phyloP scores from a whole-genome alignment of 2,797 vertebrate species.

The Mormyrops attenuatus region DNA sequence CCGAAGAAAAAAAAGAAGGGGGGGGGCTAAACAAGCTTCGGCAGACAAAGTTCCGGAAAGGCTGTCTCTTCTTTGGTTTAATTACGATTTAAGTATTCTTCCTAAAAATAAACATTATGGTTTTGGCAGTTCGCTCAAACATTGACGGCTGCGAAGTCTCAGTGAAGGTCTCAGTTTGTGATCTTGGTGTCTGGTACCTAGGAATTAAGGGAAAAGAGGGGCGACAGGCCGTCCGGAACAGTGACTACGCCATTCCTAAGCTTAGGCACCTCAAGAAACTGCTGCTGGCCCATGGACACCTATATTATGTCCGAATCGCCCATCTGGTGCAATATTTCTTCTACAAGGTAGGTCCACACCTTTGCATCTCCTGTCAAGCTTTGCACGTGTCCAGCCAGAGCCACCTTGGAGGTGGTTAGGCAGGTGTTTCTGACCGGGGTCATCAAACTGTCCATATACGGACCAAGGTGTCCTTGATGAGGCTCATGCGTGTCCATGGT shows the following conservation, averaged over 20 bases:
- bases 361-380: neutral
- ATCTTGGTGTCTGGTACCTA: conserved; percentile 33
- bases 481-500: neutral
- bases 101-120: too few species aligned
- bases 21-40: too few species aligned
- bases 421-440: neutral
- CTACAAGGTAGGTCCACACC: conserved; percentile 80
- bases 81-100: too few species aligned
- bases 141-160: too few species aligned
- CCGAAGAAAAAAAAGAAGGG: too few species aligned
- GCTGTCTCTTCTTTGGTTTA: too few species aligned
- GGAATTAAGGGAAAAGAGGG: conserved; percentile 98
- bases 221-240: conserved; percentile 94
- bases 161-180: neutral
- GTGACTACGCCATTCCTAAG: conserved; percentile 94
- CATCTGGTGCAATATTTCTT: conserved; percentile 99
- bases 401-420: neutral
- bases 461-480: neutral
- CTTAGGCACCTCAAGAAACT: conserved; percentile 93
- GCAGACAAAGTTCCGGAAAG: too few species aligned
- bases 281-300: conserved; percentile 88
- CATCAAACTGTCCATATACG: neutral
- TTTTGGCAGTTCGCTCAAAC: too few species aligned
- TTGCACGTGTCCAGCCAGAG: neutral
- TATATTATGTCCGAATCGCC: conserved; percentile 96